Base-by-base conservation (phyloP, 1,140 invertebrate genomes). In the Coptotermes formosanus region DNA sequence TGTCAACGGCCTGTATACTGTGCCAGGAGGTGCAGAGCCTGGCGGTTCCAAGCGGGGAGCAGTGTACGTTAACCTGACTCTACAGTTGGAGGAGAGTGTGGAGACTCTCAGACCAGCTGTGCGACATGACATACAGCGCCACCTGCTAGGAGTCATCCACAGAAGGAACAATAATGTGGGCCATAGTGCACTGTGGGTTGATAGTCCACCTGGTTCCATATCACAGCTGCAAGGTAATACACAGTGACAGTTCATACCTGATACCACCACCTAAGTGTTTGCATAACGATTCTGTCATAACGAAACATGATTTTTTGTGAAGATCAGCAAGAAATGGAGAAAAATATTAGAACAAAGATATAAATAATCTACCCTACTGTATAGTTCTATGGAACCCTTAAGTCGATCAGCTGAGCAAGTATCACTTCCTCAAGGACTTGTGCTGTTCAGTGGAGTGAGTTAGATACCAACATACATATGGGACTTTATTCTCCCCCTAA, bases 131-230 rank as follows among this genome's bases (percentile, higher is more conserved):
- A 93, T 98, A 21, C 96, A 97, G 89, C 94, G 95, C 88, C 97
- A 98, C 89, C 90, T 98, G 55, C 89, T 97, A n/a, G 96, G 96
- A 11, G 96, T 97, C 19, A 95, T 98, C 82, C 93, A 96, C 86
- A 91, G 96, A 23, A 91, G 96, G 25, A 95, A 95, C 88, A 97
- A 97, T 89, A 97, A 97, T 89, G 94, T 98, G 52, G 97, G 97
- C 2, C 94, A 95, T 75, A 97, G 96, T 38, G 95, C 95, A 1
- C 91, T 98, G 0, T 97, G 94, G 91, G 96, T 98, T 0, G 96
- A 97, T 86, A 94, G 94, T 30, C 95, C 95, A 0, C 93, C 95
- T 1, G 96, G 95, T 43, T 94, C 95, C 1, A 93, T 97, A 55
- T 93, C 95, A 0, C 94, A 94, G 82, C 90, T 97, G 3, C 93